Conservation (phyloP, 2,797 vertebrate species). For the Poecilia picta region DNA sequence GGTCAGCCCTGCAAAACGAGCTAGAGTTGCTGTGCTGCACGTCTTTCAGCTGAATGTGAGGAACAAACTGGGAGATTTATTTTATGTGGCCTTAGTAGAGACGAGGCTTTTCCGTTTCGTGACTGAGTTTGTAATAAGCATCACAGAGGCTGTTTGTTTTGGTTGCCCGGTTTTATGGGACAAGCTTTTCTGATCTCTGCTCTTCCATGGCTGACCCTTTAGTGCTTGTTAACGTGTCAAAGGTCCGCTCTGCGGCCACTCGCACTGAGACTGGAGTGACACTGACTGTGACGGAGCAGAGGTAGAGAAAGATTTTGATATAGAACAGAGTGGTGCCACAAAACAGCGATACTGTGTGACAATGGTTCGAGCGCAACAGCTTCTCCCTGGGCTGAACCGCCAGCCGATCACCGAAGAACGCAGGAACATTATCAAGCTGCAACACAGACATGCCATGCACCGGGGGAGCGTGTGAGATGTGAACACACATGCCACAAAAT, state of each 20-base stretch:
- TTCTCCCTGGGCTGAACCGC: no score
- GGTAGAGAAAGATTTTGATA: background rate
- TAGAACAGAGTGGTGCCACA: no score
- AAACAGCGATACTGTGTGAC: background rate
- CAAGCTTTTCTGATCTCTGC: background rate
- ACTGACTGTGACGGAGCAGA: background rate
- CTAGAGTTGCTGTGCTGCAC: background rate
- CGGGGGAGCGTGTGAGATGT: no score
- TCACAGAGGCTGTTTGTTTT: background rate
- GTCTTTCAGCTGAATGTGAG: background rate
- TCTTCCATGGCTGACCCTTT: background rate
- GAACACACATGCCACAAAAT: background rate
- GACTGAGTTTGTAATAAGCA: background rate
- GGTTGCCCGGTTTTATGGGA: background rate
- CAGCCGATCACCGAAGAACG: background rate
- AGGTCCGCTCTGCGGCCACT: background rate
- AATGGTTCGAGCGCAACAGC: background rate
- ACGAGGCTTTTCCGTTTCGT: background rate
- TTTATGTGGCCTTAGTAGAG: background rate
- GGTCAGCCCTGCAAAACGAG: background rate
- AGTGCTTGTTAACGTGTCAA: background rate
- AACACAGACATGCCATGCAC: no score
- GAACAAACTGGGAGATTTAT: background rate
- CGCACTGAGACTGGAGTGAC: background rate
- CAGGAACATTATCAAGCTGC: no score